Conservation (phyloP, 2,888 invertebrate genomes). For the Drosophila tripunctata region DNA sequence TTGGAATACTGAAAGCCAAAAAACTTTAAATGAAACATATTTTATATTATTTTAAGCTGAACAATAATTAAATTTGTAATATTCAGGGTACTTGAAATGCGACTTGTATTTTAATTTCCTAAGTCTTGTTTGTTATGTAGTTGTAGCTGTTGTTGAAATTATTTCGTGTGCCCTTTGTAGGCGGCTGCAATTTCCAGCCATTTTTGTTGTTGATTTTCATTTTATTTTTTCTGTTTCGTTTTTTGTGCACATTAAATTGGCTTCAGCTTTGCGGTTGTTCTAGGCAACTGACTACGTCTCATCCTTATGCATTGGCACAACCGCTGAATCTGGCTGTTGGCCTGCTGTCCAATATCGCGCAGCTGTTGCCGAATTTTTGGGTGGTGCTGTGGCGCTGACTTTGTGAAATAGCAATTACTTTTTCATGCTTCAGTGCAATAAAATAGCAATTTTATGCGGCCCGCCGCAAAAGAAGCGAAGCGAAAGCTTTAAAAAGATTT, state of each 20-base stretch:
- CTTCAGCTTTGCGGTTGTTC: slow-evolving; percentile 47
- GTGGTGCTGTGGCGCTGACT: slow-evolving; percentile 40
- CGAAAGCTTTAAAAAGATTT: slow-evolving; percentile 8
- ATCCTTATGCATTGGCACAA: slow-evolving; percentile 10
- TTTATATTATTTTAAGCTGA: no score
- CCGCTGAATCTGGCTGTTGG: slow-evolving; percentile 16
- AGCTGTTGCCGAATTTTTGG: slow-evolving; percentile 67
- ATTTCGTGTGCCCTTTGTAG: slow-evolving; percentile 31
- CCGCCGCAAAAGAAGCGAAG: slow-evolving; percentile 65
- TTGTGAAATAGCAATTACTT: slow-evolving; percentile 80
- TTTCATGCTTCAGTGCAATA: slow-evolving; percentile 78
- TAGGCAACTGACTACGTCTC: slow-evolving; percentile 35
- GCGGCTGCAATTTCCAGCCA: slow-evolving; percentile 65
- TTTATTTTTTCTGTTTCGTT: no score
- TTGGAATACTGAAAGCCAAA: no score
- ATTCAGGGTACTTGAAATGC: neutral
- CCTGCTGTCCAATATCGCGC: slow-evolving; percentile 33
- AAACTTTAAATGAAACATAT: no score
- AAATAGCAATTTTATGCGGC: slow-evolving; percentile 80
- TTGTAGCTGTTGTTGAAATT: slow-evolving; percentile 34
- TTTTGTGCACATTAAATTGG: slow-evolving; percentile 73
- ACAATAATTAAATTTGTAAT: neutral
- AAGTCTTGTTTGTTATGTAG: neutral
- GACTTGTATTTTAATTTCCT: neutral
- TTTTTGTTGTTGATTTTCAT: slow-evolving; percentile 60